Percentiles rank a stretch among this genome's conserved stretches.
Conservation (phyloP, 2,888 invertebrate species). For the Agonopterix alstromeriana region DNA sequence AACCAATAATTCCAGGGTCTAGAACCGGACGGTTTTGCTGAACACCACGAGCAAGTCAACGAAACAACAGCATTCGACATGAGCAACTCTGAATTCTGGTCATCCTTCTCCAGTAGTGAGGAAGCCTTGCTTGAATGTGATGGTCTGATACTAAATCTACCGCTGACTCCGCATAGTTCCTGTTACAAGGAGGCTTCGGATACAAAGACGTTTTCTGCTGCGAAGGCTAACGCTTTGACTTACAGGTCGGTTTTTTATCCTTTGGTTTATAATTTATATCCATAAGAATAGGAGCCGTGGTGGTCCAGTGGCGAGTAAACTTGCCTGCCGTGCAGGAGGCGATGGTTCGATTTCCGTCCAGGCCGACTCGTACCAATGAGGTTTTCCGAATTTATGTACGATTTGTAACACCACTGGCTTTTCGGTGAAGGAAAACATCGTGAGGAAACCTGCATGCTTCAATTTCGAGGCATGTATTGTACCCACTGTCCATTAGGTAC, state of each 20-base stretch:
- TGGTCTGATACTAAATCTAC: constrained; percentile 83
- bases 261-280: background rate
- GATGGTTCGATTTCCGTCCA: too few species aligned
- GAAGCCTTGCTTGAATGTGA: constrained; percentile 85
- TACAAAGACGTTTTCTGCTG: constrained; percentile 65
- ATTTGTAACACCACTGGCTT: too few species aligned
- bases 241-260: constrained; percentile 72
- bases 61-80: constrained; percentile 81
- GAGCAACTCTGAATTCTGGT: constrained; percentile 88
- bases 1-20: constrained; percentile 54
- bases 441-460: too few species aligned
- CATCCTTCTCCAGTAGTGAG: constrained; percentile 88
- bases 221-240: constrained; percentile 78
- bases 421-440: too few species aligned
- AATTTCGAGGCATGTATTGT: too few species aligned
- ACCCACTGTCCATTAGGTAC: too few species aligned
- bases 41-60: constrained; percentile 79
- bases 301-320: too few species aligned
- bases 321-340: too few species aligned
- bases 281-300: too few species aligned
- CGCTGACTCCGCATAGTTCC: constrained; percentile 78
- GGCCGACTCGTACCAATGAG: too few species aligned
- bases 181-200: constrained; percentile 63
- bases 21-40: constrained; percentile 79
- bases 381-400: too few species aligned